Base-by-base conservation (phyloP, 2,113 vertebrate species). In the Megalops atlanticus region DNA sequence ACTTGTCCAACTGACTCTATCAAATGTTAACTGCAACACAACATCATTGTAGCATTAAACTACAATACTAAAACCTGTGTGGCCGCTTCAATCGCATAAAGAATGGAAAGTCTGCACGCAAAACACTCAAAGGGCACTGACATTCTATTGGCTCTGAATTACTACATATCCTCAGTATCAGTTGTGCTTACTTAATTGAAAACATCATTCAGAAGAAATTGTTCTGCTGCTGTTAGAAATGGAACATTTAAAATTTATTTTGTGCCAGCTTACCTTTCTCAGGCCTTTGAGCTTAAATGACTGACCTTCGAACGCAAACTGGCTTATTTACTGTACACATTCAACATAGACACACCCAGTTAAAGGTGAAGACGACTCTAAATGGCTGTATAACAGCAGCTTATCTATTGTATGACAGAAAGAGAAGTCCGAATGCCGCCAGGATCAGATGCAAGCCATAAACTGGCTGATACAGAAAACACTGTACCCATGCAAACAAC, bases 331-430 rank as follows among this genome's bases (percentile, higher is more conserved):
- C 76, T 36, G 76, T 35, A 49, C 41, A 77, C 45, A 77, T 16
- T 77, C 11, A 39, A 21, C 54, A 54, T 15, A 78, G 76, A 64
- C 76, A 78, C 49, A 39, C 76, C 76, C 76, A 64, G 52, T 64
- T 78, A 78, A 78, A 78, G 76, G 43, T 24, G 58, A 31, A 78
- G 47, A n/a, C 4, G 33, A 47, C 18, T 35, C 70, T 31, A 27
- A 18, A 74, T 40, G 35, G 41, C 24, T 18, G 41, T 24, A 27
- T 40, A 18, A 27, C 14, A 12, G n/a, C n/a, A n/a, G n/a, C n/a
- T n/a, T n/a, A n/a, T n/a, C n/a, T n/a, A n/a, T n/a, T n/a, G n/a
- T 27, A 74, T 11, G 41, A 74, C 18, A 39, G 38, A 39, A 11
- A 41, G 38, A 35, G 38, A 72, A 38, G n/a, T 39, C 27, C 24